Evolutionary conservation across 2,888 invertebrate genomes (phyloP).

Genomic region (Eilema sororculum): DNA sequence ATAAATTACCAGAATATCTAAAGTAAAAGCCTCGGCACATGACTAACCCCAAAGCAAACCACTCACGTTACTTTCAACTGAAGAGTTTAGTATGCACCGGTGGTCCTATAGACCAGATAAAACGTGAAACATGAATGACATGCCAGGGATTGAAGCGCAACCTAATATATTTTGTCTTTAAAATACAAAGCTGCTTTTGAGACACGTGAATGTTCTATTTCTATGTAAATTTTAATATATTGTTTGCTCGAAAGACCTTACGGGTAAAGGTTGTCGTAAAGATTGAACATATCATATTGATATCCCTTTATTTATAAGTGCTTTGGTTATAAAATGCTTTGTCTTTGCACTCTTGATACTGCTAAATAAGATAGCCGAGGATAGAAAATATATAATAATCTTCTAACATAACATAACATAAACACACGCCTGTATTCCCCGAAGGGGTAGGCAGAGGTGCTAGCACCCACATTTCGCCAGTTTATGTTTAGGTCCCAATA

Average conservation of each 20-base stretch:
- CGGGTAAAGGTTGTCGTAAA: no score
- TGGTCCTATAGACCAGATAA: background rate
- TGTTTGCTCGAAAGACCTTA: background rate
- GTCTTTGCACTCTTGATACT: background rate
- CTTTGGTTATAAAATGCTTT: background rate
- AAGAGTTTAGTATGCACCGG: background rate
- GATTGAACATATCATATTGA: background rate
- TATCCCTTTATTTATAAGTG: background rate
- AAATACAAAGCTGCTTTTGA: background rate
- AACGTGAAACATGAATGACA: background rate
- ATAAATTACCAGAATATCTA: background rate
- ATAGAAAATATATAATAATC: background rate
- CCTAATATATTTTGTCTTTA: background rate
- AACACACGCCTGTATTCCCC: no score
- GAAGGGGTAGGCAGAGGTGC: no score
- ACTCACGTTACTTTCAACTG: slow-evolving; percentile 5
- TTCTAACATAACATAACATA: no score
- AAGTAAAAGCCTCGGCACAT: background rate
- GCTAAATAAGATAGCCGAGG: background rate
- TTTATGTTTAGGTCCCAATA: no score
- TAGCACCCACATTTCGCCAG: no score
- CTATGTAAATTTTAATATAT: background rate
- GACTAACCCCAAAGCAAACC: background rate
- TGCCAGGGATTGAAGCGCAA: background rate
- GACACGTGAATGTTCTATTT: no score